A percentile compares a stretch with the other conserved stretches of the same genome.
Evolutionary conservation across 2,113 vertebrate species (phyloP).

Genomic region (Pollimyrus isidori): DNA sequence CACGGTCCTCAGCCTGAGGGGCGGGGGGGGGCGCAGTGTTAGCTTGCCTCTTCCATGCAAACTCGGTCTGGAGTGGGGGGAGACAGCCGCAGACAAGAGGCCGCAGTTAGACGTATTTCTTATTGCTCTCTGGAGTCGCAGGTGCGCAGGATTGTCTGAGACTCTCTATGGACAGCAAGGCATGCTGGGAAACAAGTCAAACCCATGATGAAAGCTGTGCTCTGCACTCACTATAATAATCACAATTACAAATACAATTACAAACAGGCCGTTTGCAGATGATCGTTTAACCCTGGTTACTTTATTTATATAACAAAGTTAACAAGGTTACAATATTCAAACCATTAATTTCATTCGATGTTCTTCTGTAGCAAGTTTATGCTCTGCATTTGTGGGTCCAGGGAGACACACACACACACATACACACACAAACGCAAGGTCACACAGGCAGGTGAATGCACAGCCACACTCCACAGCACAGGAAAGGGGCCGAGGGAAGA

Average conservation of each 20-base stretch:
- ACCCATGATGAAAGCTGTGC: background rate
- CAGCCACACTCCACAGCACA: background rate
- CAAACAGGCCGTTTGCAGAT: background rate
- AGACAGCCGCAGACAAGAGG: background rate
- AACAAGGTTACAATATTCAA: background rate
- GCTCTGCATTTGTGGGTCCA: background rate
- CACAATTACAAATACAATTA: background rate
- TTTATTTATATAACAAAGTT: background rate
- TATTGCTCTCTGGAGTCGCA: background rate
- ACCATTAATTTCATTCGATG: background rate
- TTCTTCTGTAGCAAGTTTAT: background rate
- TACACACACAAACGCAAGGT: background rate
- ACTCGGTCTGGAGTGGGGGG: background rate
- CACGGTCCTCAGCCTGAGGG: background rate
- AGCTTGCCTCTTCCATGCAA: background rate
- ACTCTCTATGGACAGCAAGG: background rate
- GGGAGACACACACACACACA: background rate
- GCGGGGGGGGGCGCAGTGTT: background rate
- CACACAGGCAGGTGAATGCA: background rate
- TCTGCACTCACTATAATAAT: background rate
- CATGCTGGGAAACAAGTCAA: background rate
- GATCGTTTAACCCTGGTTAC: background rate
- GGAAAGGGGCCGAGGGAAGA: background rate
- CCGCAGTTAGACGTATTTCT: background rate
- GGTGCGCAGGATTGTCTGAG: background rate